Conservation (phyloP, 1,140 invertebrate genomes). For the Uloborus diversus region DNA sequence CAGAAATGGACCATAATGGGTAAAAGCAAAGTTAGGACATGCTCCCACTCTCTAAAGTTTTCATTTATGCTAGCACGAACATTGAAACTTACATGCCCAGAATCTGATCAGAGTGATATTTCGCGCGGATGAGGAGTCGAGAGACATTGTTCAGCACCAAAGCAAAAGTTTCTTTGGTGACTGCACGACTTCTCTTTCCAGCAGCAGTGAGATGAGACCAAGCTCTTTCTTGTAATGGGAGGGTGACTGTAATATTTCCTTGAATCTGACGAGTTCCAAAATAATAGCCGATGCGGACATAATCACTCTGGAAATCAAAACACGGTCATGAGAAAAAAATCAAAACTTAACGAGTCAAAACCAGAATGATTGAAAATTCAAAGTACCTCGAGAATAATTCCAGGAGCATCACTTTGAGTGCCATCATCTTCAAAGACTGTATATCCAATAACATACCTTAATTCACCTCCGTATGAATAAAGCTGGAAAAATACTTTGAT, state of each 20-base stretch:
- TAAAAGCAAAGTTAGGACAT: no score
- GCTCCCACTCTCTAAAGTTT: no score
- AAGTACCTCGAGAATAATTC: conserved; percentile 82
- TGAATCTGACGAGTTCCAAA: conserved; percentile 62
- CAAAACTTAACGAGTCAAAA: background rate
- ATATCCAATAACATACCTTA: conserved; percentile 81
- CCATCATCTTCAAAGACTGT: conserved; percentile 87
- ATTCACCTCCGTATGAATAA: conserved; percentile 83
- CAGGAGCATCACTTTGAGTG: conserved; percentile 82
- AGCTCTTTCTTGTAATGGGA: conserved; percentile 74
- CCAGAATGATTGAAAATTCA: conserved; percentile 9
- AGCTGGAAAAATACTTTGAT: conserved; percentile 61
- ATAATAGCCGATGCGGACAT: conserved; percentile 73
- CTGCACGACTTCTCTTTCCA: conserved; percentile 68
- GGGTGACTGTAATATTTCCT: conserved; percentile 70
- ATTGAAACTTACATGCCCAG: conserved; percentile 80
- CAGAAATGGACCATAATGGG: no score
- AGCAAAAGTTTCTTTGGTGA: conserved; percentile 82
- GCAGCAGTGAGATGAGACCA: conserved; percentile 78
- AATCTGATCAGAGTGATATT: conserved; percentile 93
- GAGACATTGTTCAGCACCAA: conserved; percentile 82
- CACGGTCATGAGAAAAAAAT: background rate
- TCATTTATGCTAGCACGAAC: no score
- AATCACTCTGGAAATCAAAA: conserved; percentile 64
- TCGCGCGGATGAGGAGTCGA: conserved; percentile 84